phyloP scores from a whole-genome alignment of 64 coral and sea anemone genomes.

The Porites lutea region DNA sequence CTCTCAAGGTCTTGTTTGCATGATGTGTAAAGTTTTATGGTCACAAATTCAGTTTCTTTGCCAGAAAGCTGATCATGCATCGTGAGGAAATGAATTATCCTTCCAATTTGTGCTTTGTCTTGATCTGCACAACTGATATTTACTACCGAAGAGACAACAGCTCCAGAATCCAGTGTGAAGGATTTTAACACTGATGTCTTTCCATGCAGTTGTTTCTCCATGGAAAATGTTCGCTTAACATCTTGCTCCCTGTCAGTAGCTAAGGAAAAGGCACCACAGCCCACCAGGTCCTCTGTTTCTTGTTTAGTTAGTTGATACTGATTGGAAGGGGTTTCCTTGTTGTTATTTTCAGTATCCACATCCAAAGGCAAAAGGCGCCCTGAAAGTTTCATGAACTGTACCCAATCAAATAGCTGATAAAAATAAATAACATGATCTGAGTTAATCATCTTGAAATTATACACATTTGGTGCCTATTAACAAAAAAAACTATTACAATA shows the following conservation, averaged over 20 bases:
- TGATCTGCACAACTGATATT: neutral
- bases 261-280: neutral
- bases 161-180: conserved; percentile 15
- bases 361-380: neutral
- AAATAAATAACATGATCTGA: conserved; percentile 6
- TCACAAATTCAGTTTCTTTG: neutral
- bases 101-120: conserved; percentile 6
- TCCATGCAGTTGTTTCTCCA: conserved; percentile 3
- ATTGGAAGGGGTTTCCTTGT: neutral
- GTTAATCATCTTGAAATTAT: conserved; percentile 1
- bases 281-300: neutral
- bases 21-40: neutral
- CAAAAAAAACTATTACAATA: neutral
- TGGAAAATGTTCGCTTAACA: conserved; percentile 2
- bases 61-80: conserved; percentile 10
- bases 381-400: neutral
- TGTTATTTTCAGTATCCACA: neutral
- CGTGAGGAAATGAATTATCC: neutral
- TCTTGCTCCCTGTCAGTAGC: neutral
- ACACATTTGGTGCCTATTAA: conserved; percentile 1
- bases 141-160: neutral
- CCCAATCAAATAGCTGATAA: neutral
- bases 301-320: neutral
- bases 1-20: neutral
- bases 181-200: conserved; percentile 1